Evolutionary conservation across 1,140 invertebrate genomes (phyloP).

Genomic region (Drosophila pseudoobscura): DNA sequence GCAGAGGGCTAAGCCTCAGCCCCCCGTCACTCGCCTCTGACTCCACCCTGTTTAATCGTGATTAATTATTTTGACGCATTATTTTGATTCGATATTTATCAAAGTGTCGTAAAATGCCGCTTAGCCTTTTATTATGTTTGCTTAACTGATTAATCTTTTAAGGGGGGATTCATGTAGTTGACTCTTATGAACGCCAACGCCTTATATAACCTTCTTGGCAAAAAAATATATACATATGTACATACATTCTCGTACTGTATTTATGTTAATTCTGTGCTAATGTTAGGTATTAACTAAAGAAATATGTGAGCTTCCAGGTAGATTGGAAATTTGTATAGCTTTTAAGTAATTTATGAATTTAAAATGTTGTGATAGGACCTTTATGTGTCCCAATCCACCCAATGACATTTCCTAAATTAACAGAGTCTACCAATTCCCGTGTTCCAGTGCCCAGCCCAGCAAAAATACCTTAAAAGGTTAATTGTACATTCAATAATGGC

Average conservation of each 20-base stretch:
- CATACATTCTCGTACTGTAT: neutral
- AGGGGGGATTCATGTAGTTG: conserved; percentile 13
- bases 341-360: too few relatives aligned
- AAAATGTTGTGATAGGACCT: too few relatives aligned
- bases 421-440: too few relatives aligned
- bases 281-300: conserved; percentile 35
- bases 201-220: too few relatives aligned
- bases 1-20: conserved; percentile 33
- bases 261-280: conserved; percentile 53
- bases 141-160: conserved; percentile 71
- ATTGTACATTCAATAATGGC: conserved; percentile 35
- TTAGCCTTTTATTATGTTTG: conserved; percentile 80
- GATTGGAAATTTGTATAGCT: too few relatives aligned
- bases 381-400: too few relatives aligned
- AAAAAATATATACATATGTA: too few relatives aligned
- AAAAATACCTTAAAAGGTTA: conserved; percentile 55
- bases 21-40: conserved; percentile 12
- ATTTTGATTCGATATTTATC: conserved; percentile 81
- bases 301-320: conserved; percentile 30
- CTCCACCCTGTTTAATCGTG: conserved; percentile 62
- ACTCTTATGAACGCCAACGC: conserved; percentile 1
- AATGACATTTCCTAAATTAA: conserved; percentile 32
- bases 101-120: conserved; percentile 72
- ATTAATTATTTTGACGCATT: conserved; percentile 79
- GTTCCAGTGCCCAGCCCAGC: neutral